phyloP scores from a whole-genome alignment of 2,888 invertebrate species.

The Sesia bembeciformis region DNA sequence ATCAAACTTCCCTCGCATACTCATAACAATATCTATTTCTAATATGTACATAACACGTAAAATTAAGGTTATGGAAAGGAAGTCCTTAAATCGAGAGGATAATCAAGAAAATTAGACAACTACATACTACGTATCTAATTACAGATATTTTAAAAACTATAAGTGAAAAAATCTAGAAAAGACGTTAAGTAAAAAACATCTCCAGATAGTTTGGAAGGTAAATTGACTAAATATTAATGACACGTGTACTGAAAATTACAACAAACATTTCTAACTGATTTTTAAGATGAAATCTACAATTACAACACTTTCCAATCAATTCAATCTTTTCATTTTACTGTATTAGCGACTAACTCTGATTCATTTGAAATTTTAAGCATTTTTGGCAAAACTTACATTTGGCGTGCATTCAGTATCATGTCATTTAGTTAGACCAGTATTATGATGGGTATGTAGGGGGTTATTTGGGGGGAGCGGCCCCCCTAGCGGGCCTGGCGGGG shows the following conservation, averaged over 20 bases:
- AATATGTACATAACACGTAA: slow-evolving; percentile 60
- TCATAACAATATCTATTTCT: slow-evolving; percentile 42
- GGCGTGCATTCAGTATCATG: slow-evolving; percentile 15
- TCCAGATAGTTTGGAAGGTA: slow-evolving; percentile 48
- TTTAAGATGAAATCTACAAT: no score
- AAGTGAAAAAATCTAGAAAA: slow-evolving; percentile 26
- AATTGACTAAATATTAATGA: slow-evolving; percentile 63
- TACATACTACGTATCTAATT: slow-evolving; percentile 14
- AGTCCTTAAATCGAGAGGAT: slow-evolving; percentile 2
- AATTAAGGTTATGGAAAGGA: slow-evolving; percentile 15
- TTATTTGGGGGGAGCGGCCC: slow-evolving; percentile 33
- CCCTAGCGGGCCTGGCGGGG: slow-evolving; percentile 44
- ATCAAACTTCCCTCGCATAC: no score
- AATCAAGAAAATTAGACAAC: slow-evolving; percentile 6
- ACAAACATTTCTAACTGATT: background rate
- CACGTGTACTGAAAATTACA: slow-evolving; percentile 26
- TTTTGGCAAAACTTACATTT: no score
- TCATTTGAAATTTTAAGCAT: no score
- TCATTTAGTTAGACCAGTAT: slow-evolving; percentile 10
- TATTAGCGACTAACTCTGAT: no score
- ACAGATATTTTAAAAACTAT: slow-evolving; percentile 18
- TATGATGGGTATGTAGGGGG: slow-evolving; percentile 1
- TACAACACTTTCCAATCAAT: no score
- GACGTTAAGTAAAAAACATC: slow-evolving; percentile 24
- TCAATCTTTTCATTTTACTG: no score